Evolutionary conservation across 2,888 invertebrate genomes (phyloP).

Genomic region (Dascillus cervinus): DNA sequence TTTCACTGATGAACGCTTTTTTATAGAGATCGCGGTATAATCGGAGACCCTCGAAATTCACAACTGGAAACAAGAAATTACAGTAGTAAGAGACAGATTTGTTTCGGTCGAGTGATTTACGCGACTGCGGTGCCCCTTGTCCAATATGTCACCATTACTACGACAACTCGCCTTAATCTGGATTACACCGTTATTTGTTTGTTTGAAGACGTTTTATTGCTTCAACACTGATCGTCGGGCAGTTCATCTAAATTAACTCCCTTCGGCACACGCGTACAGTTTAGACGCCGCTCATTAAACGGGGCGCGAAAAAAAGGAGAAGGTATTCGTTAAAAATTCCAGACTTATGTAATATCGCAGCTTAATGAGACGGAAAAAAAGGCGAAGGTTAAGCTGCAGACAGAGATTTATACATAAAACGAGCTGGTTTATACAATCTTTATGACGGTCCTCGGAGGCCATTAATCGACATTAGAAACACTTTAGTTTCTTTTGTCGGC

Average conservation of each 20-base stretch:
- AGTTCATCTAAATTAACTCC: slow-evolving; percentile 23
- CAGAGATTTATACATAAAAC: slow-evolving; percentile 17
- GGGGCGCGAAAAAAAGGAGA: no score
- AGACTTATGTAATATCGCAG: no score
- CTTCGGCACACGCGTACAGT: slow-evolving; percentile 9
- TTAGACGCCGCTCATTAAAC: not conserved
- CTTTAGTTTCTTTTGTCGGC: slow-evolving; percentile 35
- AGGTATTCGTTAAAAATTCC: no score
- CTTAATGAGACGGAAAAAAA: no score
- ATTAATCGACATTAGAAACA: slow-evolving; percentile 39
- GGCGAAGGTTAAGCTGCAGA: no score
- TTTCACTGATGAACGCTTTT: no score
- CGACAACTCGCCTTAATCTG: slow-evolving; percentile 27
- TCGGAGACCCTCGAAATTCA: no score
- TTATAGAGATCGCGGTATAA: no score
- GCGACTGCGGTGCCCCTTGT: slow-evolving; percentile 20
- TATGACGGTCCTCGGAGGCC: slow-evolving; percentile 24
- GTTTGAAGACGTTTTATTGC: slow-evolving; percentile 24
- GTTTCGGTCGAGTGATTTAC: slow-evolving; percentile 19
- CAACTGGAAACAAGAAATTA: no score
- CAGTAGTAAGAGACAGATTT: no score
- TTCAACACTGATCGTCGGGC: slow-evolving; percentile 19
- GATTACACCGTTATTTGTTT: slow-evolving; percentile 26
- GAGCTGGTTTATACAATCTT: slow-evolving; percentile 24
- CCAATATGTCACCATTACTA: slow-evolving; percentile 33